Base-by-base conservation (phyloP, 2,888 invertebrate species). In the Apantesis nais region DNA sequence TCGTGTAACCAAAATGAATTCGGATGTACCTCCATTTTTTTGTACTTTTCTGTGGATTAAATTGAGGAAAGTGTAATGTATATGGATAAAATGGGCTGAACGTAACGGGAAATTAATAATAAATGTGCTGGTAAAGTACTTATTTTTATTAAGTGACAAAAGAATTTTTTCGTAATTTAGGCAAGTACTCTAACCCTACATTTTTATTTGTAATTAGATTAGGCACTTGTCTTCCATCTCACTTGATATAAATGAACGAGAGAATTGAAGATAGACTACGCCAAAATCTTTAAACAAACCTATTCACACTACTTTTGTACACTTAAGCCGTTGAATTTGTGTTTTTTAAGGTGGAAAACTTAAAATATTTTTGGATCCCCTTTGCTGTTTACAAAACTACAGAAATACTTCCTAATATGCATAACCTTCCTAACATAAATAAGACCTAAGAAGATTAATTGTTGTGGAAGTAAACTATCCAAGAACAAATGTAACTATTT, bases 1-100 rank as follows among this genome's bases (percentile, higher is more conserved):
- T 62, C 72, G 62, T 74, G 65, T 79, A 70, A 80, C 70, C 73
- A 73, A 75, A 77, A 78, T 69, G 80, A 74, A 78, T 78, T 80
- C 77, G 61, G 48, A 64, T 34, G 61, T 67, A 60, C 71, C 11
- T 58, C 29, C 31, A n/a, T 34, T 44, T n/a, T 61, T 68, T 19
- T 37, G 8, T 39, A 19, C 58, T 29, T 31, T 68, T 44, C 41
- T 61, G 44, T 22, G 14, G 34, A 34, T 11, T 4, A 31, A 65
- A 65, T 61, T 70, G 63, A 44, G 44, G 31, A 44, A 63, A 63
- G 22, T 31, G 44, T 29, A 63, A 41, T 14, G 16, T 63, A 41
- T 39, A 63, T 39, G 1, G 12, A 12, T 63, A 19, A 58, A 55
- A 55, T 55, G 12, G 25, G 55, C 25, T 25, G 5, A 25, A 25